Evolutionary conservation across 2,888 invertebrate genomes (phyloP).

Genomic region (Prenolepis imparis): DNA sequence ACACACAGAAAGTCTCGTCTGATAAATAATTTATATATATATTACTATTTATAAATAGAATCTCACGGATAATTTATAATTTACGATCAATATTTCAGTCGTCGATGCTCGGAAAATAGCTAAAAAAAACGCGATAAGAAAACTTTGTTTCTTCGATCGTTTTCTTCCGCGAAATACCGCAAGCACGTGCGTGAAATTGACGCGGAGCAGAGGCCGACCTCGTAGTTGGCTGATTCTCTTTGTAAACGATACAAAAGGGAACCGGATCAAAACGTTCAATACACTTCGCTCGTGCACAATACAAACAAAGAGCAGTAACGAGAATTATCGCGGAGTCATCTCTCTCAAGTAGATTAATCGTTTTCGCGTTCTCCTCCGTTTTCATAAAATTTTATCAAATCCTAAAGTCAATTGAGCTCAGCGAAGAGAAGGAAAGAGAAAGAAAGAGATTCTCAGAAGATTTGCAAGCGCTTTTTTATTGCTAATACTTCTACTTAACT

Average conservation of each 20-base stretch:
- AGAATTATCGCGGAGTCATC: conserved; percentile 51
- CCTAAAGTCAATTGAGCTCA: neutral
- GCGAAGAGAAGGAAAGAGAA: neutral
- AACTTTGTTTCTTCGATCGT: conserved; percentile 49
- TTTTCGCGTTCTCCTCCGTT: conserved; percentile 15
- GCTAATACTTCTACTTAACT: neutral
- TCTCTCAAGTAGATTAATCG: conserved; percentile 52
- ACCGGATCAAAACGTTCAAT: conserved; percentile 67
- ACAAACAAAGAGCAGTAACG: conserved; percentile 53
- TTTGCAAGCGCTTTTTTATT: neutral
- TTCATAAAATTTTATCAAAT: conserved; percentile 14
- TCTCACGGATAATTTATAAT: neutral
- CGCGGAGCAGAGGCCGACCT: conserved; percentile 47
- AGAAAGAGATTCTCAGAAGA: neutral
- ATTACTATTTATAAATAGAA: neutral
- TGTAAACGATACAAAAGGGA: conserved; percentile 67
- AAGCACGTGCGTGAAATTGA: conserved; percentile 64
- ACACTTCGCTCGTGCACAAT: conserved; percentile 58
- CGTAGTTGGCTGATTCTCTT: conserved; percentile 55
- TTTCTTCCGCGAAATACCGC: conserved; percentile 37
- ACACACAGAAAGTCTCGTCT: neutral
- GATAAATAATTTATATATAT: neutral
- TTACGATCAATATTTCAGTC: neutral
- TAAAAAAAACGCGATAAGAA: neutral
- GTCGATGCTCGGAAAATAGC: neutral